Percentiles rank a stretch among this genome's conserved stretches.
Evolutionary conservation across 2,888 invertebrate genomes (phyloP).

Genomic region (Limnephilus marmoratus): DNA sequence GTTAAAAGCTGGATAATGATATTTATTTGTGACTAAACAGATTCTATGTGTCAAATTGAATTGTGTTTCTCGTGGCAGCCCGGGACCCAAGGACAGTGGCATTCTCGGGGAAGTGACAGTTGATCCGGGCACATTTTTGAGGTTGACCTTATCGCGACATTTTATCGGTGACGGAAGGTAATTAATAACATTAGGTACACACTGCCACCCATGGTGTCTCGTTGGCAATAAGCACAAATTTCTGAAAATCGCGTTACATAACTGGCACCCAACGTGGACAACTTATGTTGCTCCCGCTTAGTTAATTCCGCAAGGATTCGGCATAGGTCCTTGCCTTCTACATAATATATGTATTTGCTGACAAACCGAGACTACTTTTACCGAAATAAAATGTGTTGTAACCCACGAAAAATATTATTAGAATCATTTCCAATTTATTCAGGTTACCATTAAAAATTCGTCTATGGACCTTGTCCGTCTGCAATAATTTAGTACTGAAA

Average conservation of each 20-base stretch:
- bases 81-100: slow-evolving; percentile 20
- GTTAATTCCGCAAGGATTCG: background rate
- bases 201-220: background rate
- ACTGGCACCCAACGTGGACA: background rate
- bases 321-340: background rate
- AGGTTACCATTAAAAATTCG: no score
- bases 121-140: slow-evolving; percentile 2
- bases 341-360: background rate
- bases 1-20: background rate
- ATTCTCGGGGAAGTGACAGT: background rate
- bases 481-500: background rate
- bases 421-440: background rate
- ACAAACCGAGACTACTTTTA: background rate
- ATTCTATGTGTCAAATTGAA: background rate
- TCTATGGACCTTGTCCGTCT: background rate
- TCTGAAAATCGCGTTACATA: background rate
- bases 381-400: background rate
- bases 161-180: background rate
- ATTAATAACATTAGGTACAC: background rate
- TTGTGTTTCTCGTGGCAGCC: background rate
- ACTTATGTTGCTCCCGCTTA: background rate
- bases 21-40: background rate
- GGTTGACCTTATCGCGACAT: slow-evolving; percentile 2
- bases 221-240: background rate
- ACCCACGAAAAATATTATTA: background rate